phyloP scores from a whole-genome alignment of 2,113 vertebrate species.

The Dicerorhinus sumatrensis region DNA sequence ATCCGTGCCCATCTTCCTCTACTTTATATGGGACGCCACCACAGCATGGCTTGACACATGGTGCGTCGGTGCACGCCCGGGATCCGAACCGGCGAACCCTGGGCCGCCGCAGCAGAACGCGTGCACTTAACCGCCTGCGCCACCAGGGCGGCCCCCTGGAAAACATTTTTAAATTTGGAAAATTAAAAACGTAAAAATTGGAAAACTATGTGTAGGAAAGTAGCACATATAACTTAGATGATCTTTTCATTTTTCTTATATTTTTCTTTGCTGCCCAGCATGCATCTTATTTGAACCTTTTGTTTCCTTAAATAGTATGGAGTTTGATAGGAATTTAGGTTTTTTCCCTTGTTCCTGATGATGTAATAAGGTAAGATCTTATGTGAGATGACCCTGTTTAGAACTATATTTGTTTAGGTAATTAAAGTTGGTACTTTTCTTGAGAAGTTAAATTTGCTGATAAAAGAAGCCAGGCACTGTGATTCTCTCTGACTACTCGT shows the following conservation, averaged over 20 bases:
- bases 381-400: not conserved
- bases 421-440: not conserved
- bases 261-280: not conserved
- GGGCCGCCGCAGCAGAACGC: too few species aligned
- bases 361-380: not conserved
- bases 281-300: not conserved
- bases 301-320: not conserved
- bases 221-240: not conserved
- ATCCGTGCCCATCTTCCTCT: too few species aligned
- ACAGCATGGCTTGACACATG: too few species aligned
- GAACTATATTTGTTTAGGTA: not conserved
- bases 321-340: not conserved
- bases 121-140: too few species aligned
- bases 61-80: too few species aligned
- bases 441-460: not conserved
- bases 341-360: not conserved
- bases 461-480: not conserved
- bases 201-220: not conserved
- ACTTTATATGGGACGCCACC: too few species aligned
- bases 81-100: too few species aligned
- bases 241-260: not conserved
- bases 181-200: not conserved
- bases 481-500: not conserved
- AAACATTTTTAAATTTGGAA: not conserved
- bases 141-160: too few species aligned